Evolutionary conservation across 2,888 invertebrate species (phyloP), one percentile per base, ranked within the genome.

Genomic region (Mesodorylaimus sp.): DNA sequence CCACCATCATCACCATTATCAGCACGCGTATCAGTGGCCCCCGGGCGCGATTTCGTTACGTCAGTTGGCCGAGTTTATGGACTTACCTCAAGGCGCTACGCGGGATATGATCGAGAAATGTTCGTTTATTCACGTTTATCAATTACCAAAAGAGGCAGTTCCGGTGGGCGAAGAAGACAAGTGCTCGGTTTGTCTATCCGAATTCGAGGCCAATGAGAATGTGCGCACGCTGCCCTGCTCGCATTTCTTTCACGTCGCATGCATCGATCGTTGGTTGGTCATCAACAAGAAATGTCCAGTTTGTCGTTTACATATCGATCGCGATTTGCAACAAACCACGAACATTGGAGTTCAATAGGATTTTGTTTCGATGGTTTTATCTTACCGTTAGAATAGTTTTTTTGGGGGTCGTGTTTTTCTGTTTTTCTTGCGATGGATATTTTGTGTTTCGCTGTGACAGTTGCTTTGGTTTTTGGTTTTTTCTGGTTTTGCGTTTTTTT

Each of bases 231-330:
- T 88, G 61, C 84, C 85, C 1, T 88, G 88, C 66, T 83, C 86
- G 81, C 88, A 88, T 71, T 75, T 87, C 57, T 88, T 87, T 70
- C 88, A 88, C 70, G 80, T 83, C 67, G 83, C 83, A 65, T 89
- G 88, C 67, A 87, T 89, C 55, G 88, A 88, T 70, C 85, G 83
- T 67, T 89, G 88, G 88, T 76, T 89, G 57, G 77, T 79, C 58
- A 82, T 83, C 60, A 87, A 85, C 72, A 87, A 87, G 67, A 81
- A 83, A 64, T 89, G 88, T 69, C 88, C 88, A 13, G 86, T 88
- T 59, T 88, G 88, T 69, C 80, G 88, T 51, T 83, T 87, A 48
- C 85, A 86, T 69, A 86, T 86, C 60, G 85, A 86, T 36, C 48
- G 42, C 27, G 3, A 38, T 28, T 21, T 7, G 19, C 48, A 45